These are phyloP conservation scores for Candidula unifasciata DNA, from an alignment of 2,888 invertebrate genomes.

Conservation along the genomic window DNA sequence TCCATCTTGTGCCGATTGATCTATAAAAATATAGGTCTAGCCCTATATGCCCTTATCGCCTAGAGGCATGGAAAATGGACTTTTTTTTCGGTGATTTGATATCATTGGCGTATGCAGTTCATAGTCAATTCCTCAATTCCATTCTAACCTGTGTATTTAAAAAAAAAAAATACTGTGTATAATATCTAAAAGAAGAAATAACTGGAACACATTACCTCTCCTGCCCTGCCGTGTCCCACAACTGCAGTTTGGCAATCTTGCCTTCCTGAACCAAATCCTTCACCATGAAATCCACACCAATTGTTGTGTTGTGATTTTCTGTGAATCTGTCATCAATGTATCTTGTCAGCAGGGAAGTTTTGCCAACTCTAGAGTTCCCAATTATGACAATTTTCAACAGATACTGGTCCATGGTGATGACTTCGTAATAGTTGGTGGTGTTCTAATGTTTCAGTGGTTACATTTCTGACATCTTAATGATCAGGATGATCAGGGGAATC, in stretches of 20 bases:
- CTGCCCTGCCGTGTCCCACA: slow-evolving; percentile 42
- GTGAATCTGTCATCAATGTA: slow-evolving; percentile 28
- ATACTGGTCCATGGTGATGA: slow-evolving; percentile 6
- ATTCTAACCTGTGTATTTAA: too few species aligned
- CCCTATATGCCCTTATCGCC: too few species aligned
- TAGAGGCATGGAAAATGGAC: too few species aligned
- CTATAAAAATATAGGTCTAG: too few species aligned
- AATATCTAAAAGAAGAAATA: not conserved
- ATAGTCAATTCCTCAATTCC: too few species aligned
- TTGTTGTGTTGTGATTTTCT: not conserved
- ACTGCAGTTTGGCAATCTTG: slow-evolving; percentile 2
- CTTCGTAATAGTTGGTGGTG: not conserved
- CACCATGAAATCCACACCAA: slow-evolving; percentile 29
- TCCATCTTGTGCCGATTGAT: too few species aligned
- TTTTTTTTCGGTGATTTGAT: too few species aligned
- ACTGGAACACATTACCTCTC: slow-evolving; percentile 21
- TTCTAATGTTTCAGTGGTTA: too few species aligned
- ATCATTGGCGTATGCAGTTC: too few species aligned
- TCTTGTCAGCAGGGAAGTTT: slow-evolving; percentile 17
- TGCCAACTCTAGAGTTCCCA: slow-evolving; percentile 18
- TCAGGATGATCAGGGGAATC: too few species aligned
- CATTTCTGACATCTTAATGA: too few species aligned
- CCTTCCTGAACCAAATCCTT: not conserved
- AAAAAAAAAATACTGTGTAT: too few species aligned
- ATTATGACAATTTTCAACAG: slow-evolving; percentile 24